These are phyloP conservation scores for Papilio machaon DNA, from an alignment of 1,140 invertebrate species.

Conservation along the genomic window DNA sequence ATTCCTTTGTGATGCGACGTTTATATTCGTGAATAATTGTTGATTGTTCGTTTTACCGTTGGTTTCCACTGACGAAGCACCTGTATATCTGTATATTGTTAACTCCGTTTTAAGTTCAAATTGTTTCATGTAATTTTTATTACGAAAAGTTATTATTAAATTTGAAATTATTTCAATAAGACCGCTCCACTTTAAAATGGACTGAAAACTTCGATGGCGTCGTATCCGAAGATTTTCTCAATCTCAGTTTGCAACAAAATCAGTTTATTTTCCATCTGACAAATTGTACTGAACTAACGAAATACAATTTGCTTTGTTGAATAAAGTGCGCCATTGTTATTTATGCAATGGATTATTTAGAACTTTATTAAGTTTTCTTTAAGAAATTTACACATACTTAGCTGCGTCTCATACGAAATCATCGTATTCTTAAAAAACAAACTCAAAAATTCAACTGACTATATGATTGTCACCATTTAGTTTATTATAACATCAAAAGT, in stretches of 20 bases:
- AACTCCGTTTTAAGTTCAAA: not conserved
- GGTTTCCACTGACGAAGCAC: not conserved
- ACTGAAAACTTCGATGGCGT: constrained; percentile 59
- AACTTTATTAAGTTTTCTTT: constrained; percentile 22
- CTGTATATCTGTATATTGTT: not conserved
- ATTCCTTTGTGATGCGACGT: constrained; percentile 77
- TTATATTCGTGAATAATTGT: constrained; percentile 79
- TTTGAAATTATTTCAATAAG: constrained; percentile 55
- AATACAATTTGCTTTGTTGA: constrained; percentile 62
- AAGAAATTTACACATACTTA: not conserved
- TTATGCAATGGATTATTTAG: constrained; percentile 29
- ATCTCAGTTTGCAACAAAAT: constrained; percentile 76
- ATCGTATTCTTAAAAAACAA: too few relatives aligned
- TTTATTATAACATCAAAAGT: too few relatives aligned
- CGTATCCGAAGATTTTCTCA: constrained; percentile 66
- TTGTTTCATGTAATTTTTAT: not conserved
- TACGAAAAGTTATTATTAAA: not conserved
- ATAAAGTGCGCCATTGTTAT: constrained; percentile 58
- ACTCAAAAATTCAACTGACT: too few relatives aligned
- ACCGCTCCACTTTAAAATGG: constrained; percentile 53
- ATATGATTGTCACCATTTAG: too few relatives aligned
- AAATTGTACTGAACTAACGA: constrained; percentile 73
- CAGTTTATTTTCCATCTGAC: constrained; percentile 74
- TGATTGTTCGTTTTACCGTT: constrained; percentile 51
- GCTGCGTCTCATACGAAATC: too few relatives aligned